Conservation (phyloP, 2,797 vertebrate species). For the Anisognathus igniventris region DNA sequence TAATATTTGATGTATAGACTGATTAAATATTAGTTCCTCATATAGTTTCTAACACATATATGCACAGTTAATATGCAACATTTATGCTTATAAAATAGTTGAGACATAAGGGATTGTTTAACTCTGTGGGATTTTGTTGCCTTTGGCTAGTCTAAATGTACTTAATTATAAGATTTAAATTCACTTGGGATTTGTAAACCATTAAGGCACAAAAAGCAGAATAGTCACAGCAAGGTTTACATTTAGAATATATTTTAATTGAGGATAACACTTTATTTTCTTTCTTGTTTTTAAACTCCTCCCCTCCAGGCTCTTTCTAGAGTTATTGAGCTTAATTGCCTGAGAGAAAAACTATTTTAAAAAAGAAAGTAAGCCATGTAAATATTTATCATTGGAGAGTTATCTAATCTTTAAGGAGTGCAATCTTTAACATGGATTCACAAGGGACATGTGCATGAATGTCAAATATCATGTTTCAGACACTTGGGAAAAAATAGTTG, state of each 20-base stretch:
- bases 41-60: neutral
- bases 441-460: neutral
- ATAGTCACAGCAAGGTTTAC: neutral
- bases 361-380: neutral
- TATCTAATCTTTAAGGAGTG: neutral
- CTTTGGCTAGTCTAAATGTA: conserved; percentile 29
- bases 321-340: neutral
- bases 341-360: neutral
- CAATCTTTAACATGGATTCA: neutral
- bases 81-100: conserved; percentile 26
- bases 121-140: neutral
- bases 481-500: neutral
- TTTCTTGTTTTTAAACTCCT: neutral
- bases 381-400: neutral
- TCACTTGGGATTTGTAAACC: conserved; percentile 49
- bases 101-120: conserved; percentile 5
- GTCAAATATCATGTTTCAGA: neutral
- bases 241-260: neutral
- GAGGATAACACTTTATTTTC: neutral
- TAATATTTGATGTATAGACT: conserved; percentile 6
- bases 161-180: conserved; percentile 39
- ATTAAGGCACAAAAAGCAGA: conserved; percentile 15
- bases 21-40: neutral
- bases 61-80: conserved; percentile 1
- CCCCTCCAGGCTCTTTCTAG: neutral